phyloP scores from a whole-genome alignment of 2,797 vertebrate species.

The Anguilla obscura region DNA sequence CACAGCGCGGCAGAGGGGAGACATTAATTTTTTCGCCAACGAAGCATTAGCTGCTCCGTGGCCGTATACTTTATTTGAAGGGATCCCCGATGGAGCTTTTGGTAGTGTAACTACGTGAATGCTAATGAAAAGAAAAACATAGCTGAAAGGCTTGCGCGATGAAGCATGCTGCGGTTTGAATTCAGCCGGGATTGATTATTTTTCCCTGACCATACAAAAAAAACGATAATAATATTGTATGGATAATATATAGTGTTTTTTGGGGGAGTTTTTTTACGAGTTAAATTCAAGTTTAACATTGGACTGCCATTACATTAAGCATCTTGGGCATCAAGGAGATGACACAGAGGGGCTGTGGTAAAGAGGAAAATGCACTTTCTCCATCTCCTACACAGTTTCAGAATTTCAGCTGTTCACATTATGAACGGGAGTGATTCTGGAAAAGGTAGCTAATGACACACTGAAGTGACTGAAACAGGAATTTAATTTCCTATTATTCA shows the following conservation, averaged over 20 bases:
- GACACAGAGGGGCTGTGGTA: neutral
- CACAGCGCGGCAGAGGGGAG: neutral
- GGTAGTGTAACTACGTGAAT: conserved; percentile 26
- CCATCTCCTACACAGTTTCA: neutral
- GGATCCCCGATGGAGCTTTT: conserved; percentile 4
- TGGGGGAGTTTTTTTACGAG: neutral
- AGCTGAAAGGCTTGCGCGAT: conserved; percentile 8
- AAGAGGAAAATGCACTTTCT: neutral
- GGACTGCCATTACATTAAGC: neutral
- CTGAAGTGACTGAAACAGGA: no score
- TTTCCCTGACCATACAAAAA: neutral
- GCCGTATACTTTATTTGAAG: conserved; percentile 26
- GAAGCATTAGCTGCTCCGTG: conserved; percentile 33
- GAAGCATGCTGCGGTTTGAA: neutral
- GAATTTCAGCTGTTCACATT: neutral
- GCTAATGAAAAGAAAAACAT: conserved; percentile 36
- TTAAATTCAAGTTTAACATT: neutral
- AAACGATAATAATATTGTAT: neutral
- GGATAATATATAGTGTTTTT: neutral
- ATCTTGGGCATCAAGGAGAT: neutral
- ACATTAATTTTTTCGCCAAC: conserved; percentile 21
- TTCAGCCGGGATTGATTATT: neutral
- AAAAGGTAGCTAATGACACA: neutral
- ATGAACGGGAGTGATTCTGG: neutral
- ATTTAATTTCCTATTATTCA: neutral